Conservation (phyloP, 2,888 invertebrate genomes). For the Sycophila texana region DNA sequence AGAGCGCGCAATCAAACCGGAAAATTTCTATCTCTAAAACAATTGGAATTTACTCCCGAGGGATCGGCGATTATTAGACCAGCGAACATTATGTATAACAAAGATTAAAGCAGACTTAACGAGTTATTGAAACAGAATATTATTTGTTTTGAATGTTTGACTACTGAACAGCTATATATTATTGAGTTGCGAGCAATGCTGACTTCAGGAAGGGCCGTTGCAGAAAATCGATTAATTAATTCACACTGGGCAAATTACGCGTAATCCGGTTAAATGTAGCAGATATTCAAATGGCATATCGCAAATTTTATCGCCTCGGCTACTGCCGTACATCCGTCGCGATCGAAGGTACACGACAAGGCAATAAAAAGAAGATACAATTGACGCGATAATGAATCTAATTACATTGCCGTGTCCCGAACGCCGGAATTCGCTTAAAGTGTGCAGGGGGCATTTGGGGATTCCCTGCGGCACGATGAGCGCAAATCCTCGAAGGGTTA, state of each 20-base stretch:
- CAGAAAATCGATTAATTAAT: too few species aligned
- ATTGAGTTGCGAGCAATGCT: too few species aligned
- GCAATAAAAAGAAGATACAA: slow-evolving; percentile 20
- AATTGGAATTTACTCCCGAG: too few species aligned
- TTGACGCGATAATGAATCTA: slow-evolving; percentile 3
- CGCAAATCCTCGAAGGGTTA: neutral
- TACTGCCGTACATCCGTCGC: neutral
- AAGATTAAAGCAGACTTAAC: too few species aligned
- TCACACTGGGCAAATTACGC: neutral
- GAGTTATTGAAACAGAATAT: too few species aligned
- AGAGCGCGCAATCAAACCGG: too few species aligned
- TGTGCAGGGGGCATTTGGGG: neutral
- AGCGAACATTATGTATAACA: too few species aligned
- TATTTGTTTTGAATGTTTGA: too few species aligned
- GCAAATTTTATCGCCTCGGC: slow-evolving; percentile 1
- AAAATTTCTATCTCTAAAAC: too few species aligned
- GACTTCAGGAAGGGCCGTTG: too few species aligned
- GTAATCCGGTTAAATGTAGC: slow-evolving; percentile 11
- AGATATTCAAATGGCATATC: slow-evolving; percentile 12
- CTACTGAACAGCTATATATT: too few species aligned
- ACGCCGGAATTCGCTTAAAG: neutral
- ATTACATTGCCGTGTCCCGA: slow-evolving; percentile 15
- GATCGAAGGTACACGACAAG: neutral
- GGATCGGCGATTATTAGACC: too few species aligned
- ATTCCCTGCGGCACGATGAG: neutral